These are phyloP conservation scores for Entelurus aequoreus DNA, from an alignment of 2,113 vertebrate genomes.

Conservation along the genomic window DNA sequence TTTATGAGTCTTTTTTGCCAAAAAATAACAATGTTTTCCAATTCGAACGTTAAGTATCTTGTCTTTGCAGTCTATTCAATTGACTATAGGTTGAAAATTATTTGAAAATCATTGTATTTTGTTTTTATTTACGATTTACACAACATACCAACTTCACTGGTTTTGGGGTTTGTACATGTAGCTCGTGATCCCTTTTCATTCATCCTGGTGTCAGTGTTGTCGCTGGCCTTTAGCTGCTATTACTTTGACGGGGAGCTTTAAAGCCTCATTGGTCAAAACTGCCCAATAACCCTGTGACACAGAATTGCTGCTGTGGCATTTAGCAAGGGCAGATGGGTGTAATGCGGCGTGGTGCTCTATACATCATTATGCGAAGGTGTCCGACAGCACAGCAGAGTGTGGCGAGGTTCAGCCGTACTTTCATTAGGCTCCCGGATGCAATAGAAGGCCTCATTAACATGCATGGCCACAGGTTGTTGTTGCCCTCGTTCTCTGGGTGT, in stretches of 20 bases:
- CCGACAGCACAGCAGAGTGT: conserved; percentile 31
- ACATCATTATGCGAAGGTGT: conserved; percentile 54
- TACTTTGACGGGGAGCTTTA: conserved; percentile 34
- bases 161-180: background rate
- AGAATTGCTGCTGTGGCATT: conserved; percentile 59
- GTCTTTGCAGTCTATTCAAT: too few species aligned
- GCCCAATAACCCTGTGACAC: conserved; percentile 34
- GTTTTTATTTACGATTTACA: too few species aligned
- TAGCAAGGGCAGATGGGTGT: conserved; percentile 45
- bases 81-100: too few species aligned
- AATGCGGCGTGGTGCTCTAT: conserved; percentile 33
- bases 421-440: conserved; percentile 41
- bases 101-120: too few species aligned
- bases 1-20: too few species aligned
- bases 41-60: too few species aligned
- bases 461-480: conserved; percentile 48
- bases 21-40: too few species aligned
- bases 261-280: conserved; percentile 50
- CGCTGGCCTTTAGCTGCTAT: conserved; percentile 16
- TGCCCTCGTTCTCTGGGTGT: conserved; percentile 26
- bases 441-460: conserved; percentile 44
- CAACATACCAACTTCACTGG: too few species aligned
- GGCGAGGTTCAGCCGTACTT: conserved; percentile 21
- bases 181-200: conserved; percentile 1
- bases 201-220: background rate